These are phyloP conservation scores for Triplophysa siluroides DNA, from an alignment of 2,113 vertebrate genomes.

Conservation along the genomic window DNA sequence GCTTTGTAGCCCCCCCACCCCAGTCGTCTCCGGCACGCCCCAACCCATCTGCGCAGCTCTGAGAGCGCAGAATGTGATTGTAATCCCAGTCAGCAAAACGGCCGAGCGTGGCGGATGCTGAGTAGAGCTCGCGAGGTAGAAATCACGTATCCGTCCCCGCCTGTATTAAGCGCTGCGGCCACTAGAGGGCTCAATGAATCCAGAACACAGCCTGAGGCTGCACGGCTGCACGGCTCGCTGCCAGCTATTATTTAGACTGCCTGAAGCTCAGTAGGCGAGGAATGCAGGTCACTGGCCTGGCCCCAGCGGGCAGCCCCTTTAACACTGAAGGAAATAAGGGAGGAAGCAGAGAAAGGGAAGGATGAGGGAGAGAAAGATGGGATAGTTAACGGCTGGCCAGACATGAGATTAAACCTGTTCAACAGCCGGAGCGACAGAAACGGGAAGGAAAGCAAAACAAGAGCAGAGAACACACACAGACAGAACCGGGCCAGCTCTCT, in stretches of 20 bases:
- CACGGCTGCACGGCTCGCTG: constrained; percentile 43
- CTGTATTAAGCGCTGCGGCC: constrained; percentile 1
- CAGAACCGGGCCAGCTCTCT: constrained; percentile 45
- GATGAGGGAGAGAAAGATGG: background rate
- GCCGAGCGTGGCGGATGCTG: background rate
- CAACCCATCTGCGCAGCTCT: constrained; percentile 9
- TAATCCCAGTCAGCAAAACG: constrained; percentile 37
- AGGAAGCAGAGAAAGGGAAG: constrained; percentile 53
- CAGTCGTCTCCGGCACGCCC: background rate
- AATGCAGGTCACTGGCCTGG: constrained; percentile 1
- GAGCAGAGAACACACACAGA: constrained; percentile 5
- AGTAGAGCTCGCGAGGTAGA: background rate
- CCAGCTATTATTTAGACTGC: constrained; percentile 59
- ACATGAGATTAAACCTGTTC: constrained; percentile 33
- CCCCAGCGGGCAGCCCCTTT: constrained; percentile 17
- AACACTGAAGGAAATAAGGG: constrained; percentile 19
- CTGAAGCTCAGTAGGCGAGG: constrained; percentile 19
- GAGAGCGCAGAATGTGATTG: constrained; percentile 26
- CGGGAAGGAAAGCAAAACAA: constrained; percentile 39
- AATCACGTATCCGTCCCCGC: background rate
- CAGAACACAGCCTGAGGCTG: constrained; percentile 37
- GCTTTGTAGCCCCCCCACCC: constrained; percentile 1
- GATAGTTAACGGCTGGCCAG: constrained; percentile 18
- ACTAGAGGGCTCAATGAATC: constrained; percentile 54
- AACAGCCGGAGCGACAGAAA: constrained; percentile 49